Evolutionary conservation across 2,113 vertebrate genomes (phyloP), one percentile per base, ranked within the genome.

Genomic region (Larimichthys polyactis): DNA sequence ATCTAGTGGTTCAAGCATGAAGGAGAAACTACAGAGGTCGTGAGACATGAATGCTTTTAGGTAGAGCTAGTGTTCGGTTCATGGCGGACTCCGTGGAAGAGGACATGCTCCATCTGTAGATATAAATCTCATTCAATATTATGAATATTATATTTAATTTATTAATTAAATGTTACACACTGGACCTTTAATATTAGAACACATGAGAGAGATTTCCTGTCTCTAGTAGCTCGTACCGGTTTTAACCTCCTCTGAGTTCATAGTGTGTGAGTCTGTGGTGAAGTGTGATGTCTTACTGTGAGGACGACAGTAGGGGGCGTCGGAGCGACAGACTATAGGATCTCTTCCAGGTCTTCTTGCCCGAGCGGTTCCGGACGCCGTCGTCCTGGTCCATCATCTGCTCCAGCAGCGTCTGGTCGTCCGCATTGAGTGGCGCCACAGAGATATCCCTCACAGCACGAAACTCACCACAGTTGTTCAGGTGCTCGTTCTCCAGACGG

Each of bases 381-480:
- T 99, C 98, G 0, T 99, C 98, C 95, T 98, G 97, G 94, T 99
- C 98, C 98, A 99, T 99, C 98, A 99, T 99, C 95, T 99, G 98
- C 89, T 99, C 98, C 87, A 99, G 94, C 54, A 99, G 95, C 0
- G 98, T 99, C 95, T 99, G 97, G 93, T 99, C 98, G 14, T 99
- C 98, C 0, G 98, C 98, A 1, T 99, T 99, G 78, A 99, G 96
- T 0, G 98, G 98, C 3, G 98, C 98, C 93, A 99, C 98, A 0
- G 98, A 99, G 94, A 99, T 99, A 85, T 99, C 98, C 59, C 98
- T 94, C 64, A 99, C 98, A 0, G 98, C 98, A 1, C 98, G 96
- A 88, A 99, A 99, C 91, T 99, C 98, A 76, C 98, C 98, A 44
- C 98, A 99, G 95, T 99, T 99, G 90, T 99, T 99, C 94, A 99